Base-by-base conservation (phyloP, 2,797 vertebrate species). In the Manis crassicaudata region DNA sequence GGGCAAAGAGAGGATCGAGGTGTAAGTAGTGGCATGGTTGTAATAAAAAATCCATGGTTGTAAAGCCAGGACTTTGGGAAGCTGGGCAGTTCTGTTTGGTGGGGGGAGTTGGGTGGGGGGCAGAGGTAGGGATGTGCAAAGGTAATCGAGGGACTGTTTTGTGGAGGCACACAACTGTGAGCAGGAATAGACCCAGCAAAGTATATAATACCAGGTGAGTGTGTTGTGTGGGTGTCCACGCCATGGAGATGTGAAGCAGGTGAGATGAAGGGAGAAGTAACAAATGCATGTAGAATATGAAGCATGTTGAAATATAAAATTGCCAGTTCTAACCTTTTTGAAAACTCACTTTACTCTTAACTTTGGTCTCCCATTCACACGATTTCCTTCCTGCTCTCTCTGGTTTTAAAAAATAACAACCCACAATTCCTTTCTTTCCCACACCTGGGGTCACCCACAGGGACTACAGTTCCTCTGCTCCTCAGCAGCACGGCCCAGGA, bases 381-480 rank as follows among this genome's bases (percentile, higher is more conserved):
- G 23, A 0, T 84, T 25, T 54, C 25, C 17, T 83, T 70, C 52
- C 32, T 32, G 43, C 17, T 1, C 14, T 54, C 60, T 18, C 4
- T 46, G 46, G 46, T 46, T 46, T 46, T 46, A 46, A 46, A 46
- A 46, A 46, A 46, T 46, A 46, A 11, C 46, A 46, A 46, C 46
- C 9, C 46, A 46, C 46, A 11, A 46, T 46, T 46, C 46, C 46
- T 46, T 46, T 46, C 46, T 46, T 46, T 46, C 46, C 46, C 46
- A 10, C 23, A 1, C 27, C 29, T 6, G 17, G 10, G 12, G n/a
- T 46, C 14, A 2, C n/a, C 16, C 10, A 1, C 7, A 3, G 0
- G 1, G 4, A 11, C 73, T 10, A 0, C 27, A 2, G 5, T 43
- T 12, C 9, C 18, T 14, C 23, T 25, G 16, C 11, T 21, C 35